Percentiles rank a stretch among this genome's conserved stretches.
Conservation (phyloP, 2,888 invertebrate genomes). For the Chrysomela aeneicollis region DNA sequence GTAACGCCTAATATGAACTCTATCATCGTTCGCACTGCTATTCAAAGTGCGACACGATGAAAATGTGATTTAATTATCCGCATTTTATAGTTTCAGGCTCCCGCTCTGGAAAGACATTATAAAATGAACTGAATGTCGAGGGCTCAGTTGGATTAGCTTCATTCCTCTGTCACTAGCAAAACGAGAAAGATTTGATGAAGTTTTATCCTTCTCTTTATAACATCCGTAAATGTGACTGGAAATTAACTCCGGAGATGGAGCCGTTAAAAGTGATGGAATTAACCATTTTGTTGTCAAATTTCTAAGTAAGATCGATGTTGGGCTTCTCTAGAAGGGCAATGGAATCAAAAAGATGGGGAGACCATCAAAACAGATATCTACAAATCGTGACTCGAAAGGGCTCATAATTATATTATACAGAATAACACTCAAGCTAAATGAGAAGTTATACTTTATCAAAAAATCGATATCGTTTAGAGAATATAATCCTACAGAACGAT, state of each 20-base stretch:
- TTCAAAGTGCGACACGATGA: constrained; percentile 40
- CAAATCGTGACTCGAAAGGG: no score
- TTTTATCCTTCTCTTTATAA: constrained; percentile 28
- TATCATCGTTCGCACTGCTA: constrained; percentile 39
- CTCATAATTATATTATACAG: no score
- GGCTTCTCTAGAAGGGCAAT: background rate
- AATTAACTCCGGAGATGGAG: constrained; percentile 3
- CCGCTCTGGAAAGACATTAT: constrained; percentile 19
- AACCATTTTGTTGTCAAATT: constrained; percentile 3
- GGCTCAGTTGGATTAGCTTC: constrained; percentile 36
- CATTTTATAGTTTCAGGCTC: constrained; percentile 40
- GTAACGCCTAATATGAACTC: constrained; percentile 17
- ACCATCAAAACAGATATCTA: background rate
- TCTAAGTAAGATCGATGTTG: background rate
- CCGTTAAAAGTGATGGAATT: background rate
- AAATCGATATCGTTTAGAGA: no score
- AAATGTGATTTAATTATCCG: constrained; percentile 43
- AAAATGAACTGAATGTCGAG: constrained; percentile 29
- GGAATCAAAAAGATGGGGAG: background rate
- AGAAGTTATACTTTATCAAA: no score
- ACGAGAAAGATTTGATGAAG: constrained; percentile 30
- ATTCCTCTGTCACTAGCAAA: constrained; percentile 35
- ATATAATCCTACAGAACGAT: no score
- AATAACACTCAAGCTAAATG: no score
- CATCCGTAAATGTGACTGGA: constrained; percentile 1